These are phyloP conservation scores for Drosophila neotestacea DNA, from an alignment of 2,888 invertebrate species.

Conservation along the genomic window DNA sequence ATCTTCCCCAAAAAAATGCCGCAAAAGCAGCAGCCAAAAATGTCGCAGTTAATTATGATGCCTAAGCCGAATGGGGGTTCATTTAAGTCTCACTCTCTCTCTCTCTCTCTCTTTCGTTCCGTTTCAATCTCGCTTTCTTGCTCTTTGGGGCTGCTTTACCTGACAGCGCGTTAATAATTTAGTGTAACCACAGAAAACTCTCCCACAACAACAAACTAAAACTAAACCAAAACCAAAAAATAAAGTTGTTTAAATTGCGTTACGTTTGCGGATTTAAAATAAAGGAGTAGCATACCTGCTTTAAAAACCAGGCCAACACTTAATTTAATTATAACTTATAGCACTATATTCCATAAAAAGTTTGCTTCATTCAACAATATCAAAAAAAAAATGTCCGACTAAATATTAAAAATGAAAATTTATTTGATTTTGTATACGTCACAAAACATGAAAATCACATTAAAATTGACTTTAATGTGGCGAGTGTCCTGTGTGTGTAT, in stretches of 20 bases:
- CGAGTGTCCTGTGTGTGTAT: conserved; percentile 21
- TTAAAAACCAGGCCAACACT: background rate
- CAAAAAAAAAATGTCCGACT: conserved; percentile 3
- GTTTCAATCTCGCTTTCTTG: background rate
- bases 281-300: background rate
- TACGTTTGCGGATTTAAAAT: background rate
- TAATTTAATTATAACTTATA: conserved; percentile 59
- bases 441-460: conserved; percentile 68
- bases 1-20: conserved; percentile 25
- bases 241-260: conserved; percentile 1
- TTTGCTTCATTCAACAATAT: conserved; percentile 13
- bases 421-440: conserved; percentile 43
- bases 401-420: conserved; percentile 43
- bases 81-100: conserved; percentile 4
- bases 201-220: conserved; percentile 6
- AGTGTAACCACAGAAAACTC: conserved; percentile 23
- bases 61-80: conserved; percentile 48
- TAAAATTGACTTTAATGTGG: conserved; percentile 70
- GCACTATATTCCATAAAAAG: conserved; percentile 23
- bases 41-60: conserved; percentile 76
- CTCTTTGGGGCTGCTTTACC: conserved; percentile 2
- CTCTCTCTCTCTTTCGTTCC: background rate
- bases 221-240: conserved; percentile 4
- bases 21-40: conserved; percentile 51
- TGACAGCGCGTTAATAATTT: conserved; percentile 37